phyloP scores from a whole-genome alignment of 2,113 vertebrate species.

The Apaloderma vittatum region DNA sequence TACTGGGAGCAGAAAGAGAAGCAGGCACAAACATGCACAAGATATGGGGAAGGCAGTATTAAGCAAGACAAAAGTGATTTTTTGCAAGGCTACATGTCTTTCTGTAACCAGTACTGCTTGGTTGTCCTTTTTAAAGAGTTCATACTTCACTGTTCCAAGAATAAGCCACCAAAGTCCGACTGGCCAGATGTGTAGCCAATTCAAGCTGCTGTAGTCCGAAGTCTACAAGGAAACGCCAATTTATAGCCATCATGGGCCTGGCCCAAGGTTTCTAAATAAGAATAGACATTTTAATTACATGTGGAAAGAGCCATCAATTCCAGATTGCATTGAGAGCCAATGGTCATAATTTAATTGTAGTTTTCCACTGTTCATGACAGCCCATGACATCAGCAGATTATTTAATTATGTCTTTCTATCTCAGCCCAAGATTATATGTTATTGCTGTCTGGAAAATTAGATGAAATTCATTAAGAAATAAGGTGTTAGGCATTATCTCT shows the following conservation, averaged over 20 bases:
- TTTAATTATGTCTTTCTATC: slow-evolving; percentile 43
- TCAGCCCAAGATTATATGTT: neutral
- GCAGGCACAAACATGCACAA: neutral
- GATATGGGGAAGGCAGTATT: fast-evolving
- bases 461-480: slow-evolving; percentile 53
- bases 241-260: neutral
- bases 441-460: slow-evolving; percentile 10
- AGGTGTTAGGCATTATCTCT: slow-evolving; percentile 11
- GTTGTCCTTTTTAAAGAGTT: neutral
- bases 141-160: neutral
- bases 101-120: neutral
- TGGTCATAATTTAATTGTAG: slow-evolving; percentile 37
- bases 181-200: neutral
- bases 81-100: neutral
- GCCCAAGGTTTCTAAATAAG: neutral
- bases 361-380: slow-evolving; percentile 35
- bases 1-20: neutral
- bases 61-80: neutral
- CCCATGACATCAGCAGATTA: slow-evolving; percentile 10
- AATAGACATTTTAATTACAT: neutral
- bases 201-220: neutral
- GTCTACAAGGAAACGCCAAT: neutral
- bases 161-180: neutral
- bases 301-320: slow-evolving; percentile 28
- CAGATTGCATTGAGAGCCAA: slow-evolving; percentile 15